Evolutionary conservation across 2,113 vertebrate species (phyloP).

Genomic region (Menura novaehollandiae): DNA sequence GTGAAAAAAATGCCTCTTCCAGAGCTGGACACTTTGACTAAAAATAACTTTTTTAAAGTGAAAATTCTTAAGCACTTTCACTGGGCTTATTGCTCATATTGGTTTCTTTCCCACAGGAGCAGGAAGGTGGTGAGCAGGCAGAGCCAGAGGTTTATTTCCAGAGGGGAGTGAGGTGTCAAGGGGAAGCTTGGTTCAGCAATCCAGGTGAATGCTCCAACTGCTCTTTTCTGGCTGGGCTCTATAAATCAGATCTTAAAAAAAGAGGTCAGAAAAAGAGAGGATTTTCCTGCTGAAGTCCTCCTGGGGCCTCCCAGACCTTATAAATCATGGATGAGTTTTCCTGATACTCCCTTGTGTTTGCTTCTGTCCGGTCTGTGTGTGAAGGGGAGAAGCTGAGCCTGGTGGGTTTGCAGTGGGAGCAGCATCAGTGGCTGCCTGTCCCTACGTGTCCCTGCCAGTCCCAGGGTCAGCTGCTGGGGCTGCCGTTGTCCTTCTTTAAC

Average conservation of each 20-base stretch:
- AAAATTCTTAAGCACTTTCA: not conserved
- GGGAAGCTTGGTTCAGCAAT: not conserved
- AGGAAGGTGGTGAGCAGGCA: not conserved
- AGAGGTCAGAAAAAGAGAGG: not conserved
- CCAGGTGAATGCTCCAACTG: not conserved
- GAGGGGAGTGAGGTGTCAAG: not conserved
- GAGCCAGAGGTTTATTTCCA: not conserved
- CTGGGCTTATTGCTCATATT: not conserved
- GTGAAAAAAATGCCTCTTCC: not conserved
- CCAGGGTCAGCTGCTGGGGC: not conserved
- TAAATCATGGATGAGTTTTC: not conserved
- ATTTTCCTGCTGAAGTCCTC: not conserved
- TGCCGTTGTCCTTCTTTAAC: not conserved
- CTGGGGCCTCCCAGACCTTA: not conserved
- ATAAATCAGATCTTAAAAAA: not conserved
- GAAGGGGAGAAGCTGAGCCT: fast-evolving
- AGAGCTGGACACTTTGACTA: not conserved
- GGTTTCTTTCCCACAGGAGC: not conserved
- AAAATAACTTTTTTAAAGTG: not conserved
- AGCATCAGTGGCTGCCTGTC: not conserved
- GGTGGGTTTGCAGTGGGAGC: not conserved
- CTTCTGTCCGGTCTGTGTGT: not conserved
- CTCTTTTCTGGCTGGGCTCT: not conserved
- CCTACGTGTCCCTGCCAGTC: not conserved
- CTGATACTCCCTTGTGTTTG: not conserved